Evolutionary conservation across 2,797 vertebrate species (phyloP), one percentile per base, ranked within the genome.

Genomic region (Melopsittacus undulatus): DNA sequence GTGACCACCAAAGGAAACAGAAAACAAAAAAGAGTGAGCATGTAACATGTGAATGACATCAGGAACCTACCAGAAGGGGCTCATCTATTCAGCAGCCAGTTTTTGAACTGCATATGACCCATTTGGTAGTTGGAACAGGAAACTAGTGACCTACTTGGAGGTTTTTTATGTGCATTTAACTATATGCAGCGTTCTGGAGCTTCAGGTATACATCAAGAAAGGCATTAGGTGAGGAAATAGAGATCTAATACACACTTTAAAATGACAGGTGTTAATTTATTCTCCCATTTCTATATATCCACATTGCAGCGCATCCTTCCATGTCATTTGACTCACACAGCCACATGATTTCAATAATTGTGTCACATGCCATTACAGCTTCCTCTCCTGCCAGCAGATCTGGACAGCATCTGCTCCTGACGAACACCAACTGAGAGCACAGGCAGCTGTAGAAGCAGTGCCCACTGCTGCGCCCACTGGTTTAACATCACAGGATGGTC

Each of bases 331-430:
- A 54, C 40, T 75, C 22, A 13, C 13, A 36, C 7, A 74, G 46
- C 12, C 16, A 36, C 32, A 8, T 34, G 14, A 51, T 67, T 62
- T 75, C 81, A 89, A 45, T 11, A 23, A 7, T 16, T 29, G 61
- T 46, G 8, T 34, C 29, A 20, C 0, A 0, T 3, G 1, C 7
- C 13, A 26, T 30, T 63, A 9, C 2, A 54, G 26, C 20, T 57
- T 66, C 45, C 36, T 30, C 11, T 91, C 27, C 34, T 32, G 36
- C 36, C 79, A 73, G 51, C 32, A 70, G 43, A 36, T 76, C 45
- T 59, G 61, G 32, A 45, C 21, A 59, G 36, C 32, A 24, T 20
- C 52, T 83, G 72, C 59, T 45, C 8, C n/a, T 48, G 43, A 40
- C 51, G 61, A 30, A 52, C 10, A 13, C 17, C 16, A 80, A 56